phyloP scores from a whole-genome alignment of 2,113 vertebrate species.

The Synodontis membranacea region DNA sequence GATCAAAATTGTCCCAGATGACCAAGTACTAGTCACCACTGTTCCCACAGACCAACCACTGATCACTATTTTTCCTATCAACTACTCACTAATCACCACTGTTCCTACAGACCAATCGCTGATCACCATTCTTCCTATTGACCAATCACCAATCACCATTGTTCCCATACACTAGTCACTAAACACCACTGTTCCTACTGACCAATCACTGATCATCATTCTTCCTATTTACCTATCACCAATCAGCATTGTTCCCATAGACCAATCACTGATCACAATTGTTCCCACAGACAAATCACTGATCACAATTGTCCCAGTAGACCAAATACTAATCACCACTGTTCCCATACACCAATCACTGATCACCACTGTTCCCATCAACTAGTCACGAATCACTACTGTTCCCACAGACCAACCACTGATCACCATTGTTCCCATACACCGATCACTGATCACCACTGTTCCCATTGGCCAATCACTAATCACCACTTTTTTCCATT shows the following conservation, averaged over 20 bases:
- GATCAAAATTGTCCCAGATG: neutral
- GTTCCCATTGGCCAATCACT: neutral
- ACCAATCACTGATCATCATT: neutral
- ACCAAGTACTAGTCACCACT: neutral
- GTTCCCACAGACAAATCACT: neutral
- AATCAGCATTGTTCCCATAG: neutral
- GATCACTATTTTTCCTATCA: neutral
- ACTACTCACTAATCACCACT: neutral
- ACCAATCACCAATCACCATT: neutral
- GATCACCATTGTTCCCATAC: neutral
- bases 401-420: neutral
- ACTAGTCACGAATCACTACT: neutral
- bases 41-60: neutral
- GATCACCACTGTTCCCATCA: neutral
- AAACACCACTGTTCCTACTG: neutral
- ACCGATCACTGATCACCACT: neutral
- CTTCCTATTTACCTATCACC: neutral
- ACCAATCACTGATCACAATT: neutral
- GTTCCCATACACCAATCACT: too few relatives aligned
- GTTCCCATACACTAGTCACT: neutral
- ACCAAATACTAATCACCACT: neutral
- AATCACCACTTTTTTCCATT: neutral
- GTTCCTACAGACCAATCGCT: neutral
- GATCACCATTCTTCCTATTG: neutral
- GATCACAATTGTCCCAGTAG: neutral